phyloP scores from a whole-genome alignment of 2,797 vertebrate species.

The Gymnocypris eckloni region DNA sequence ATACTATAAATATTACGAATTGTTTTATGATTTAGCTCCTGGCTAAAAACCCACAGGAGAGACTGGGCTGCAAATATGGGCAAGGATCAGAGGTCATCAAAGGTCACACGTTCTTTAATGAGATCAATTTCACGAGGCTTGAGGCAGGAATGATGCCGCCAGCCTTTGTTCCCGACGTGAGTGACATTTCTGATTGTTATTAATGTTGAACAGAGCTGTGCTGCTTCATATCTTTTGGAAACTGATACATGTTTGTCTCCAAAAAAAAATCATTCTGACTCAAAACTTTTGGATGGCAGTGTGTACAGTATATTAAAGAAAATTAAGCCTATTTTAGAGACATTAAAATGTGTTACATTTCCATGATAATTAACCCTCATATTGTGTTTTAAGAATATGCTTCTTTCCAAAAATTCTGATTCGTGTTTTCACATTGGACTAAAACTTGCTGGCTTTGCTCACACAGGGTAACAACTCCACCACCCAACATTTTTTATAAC shows the following conservation, averaged over 20 bases:
- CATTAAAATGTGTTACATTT: neutral
- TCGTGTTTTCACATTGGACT: neutral
- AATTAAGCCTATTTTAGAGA: neutral
- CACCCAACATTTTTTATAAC: too few species aligned
- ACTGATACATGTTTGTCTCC: neutral
- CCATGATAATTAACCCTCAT: neutral
- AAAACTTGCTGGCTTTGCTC: neutral
- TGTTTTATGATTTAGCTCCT: conserved; percentile 74
- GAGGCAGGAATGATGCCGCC: conserved; percentile 80
- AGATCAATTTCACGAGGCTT: conserved; percentile 85
- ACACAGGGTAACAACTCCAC: too few species aligned
- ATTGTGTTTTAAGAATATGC: too few species aligned
- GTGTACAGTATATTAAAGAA: neutral
- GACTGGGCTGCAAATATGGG: conserved; percentile 74
- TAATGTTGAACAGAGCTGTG: neutral
- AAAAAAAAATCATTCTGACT: neutral
- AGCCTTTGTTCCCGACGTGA: conserved; percentile 82
- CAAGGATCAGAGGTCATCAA: conserved; percentile 70
- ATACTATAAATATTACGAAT: neutral
- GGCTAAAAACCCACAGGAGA: conserved; percentile 75
- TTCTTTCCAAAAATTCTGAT: too few species aligned
- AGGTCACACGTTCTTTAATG: conserved; percentile 79
- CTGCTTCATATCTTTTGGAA: neutral
- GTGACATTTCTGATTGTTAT: conserved; percentile 27
- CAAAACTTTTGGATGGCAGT: neutral